A percentile compares a stretch with the other conserved stretches of the same genome.
phyloP scores from a whole-genome alignment of 2,888 invertebrate species.

The Platypus cylindrus region DNA sequence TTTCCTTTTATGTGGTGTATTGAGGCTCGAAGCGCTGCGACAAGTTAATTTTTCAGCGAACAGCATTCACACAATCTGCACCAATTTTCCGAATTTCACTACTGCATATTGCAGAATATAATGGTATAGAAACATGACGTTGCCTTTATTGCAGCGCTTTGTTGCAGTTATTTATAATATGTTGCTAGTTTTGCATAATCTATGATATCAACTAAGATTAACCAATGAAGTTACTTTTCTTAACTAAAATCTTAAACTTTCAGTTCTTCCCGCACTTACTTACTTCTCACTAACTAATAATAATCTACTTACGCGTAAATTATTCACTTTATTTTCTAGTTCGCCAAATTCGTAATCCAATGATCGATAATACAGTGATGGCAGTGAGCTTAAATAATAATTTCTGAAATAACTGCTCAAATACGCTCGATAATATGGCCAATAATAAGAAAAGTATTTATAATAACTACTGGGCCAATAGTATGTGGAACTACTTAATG shows the following conservation, averaged over 20 bases:
- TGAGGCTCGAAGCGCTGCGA: no score
- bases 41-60: no score
- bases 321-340: constrained; percentile 22
- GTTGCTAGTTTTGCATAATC: not conserved
- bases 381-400: constrained; percentile 18
- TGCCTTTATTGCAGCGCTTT: no score
- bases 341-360: constrained; percentile 22
- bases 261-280: no score
- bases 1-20: no score
- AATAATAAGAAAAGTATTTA: constrained; percentile 12
- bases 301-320: constrained; percentile 21
- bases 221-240: constrained; percentile 9
- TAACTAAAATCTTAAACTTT: not conserved
- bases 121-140: no score
- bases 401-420: constrained; percentile 19
- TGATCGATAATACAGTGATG: constrained; percentile 18
- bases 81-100: no score
- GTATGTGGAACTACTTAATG: constrained; percentile 2
- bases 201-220: not conserved
- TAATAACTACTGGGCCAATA: constrained; percentile 9
- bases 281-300: not conserved
- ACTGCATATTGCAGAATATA: no score
- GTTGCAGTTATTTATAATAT: no score
- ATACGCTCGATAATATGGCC: constrained; percentile 19
- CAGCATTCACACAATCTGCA: no score